These are phyloP conservation scores for Tetranychus truncatus DNA, from an alignment of 2,888 invertebrate species.

Conservation along the genomic window DNA sequence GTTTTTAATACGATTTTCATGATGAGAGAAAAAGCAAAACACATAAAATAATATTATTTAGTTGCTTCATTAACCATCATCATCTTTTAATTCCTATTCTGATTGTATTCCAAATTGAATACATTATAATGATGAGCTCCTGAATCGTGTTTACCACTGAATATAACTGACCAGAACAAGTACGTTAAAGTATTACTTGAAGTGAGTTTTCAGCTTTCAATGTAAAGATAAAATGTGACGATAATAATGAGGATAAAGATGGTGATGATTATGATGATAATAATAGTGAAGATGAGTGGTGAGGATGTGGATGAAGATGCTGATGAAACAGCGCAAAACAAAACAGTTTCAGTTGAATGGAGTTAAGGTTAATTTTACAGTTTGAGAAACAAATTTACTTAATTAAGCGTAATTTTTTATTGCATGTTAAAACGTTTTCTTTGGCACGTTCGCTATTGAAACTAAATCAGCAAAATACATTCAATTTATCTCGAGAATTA, in stretches of 20 bases:
- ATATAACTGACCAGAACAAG: neutral
- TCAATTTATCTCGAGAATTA: neutral
- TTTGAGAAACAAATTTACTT: neutral
- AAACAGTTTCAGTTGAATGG: neutral
- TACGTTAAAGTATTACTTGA: too few species aligned
- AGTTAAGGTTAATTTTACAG: neutral
- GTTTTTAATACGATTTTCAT: constrained; percentile 1
- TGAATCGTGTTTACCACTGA: neutral
- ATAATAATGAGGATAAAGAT: neutral
- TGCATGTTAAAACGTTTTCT: neutral
- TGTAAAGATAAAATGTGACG: neutral
- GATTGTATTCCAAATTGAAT: neutral
- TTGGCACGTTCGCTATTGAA: neutral
- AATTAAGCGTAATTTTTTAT: neutral
- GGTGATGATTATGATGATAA: neutral
- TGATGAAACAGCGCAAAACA: neutral
- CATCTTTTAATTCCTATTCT: neutral
- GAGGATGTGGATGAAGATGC: neutral
- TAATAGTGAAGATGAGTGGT: too few species aligned
- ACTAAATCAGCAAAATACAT: neutral
- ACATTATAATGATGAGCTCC: neutral
- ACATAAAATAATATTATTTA: neutral
- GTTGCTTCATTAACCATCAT: neutral
- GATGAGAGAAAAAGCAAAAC: neutral
- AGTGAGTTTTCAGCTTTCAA: too few species aligned